These are phyloP conservation scores for Ictalurus furcatus DNA, from an alignment of 2,113 vertebrate genomes.

Conservation along the genomic window DNA sequence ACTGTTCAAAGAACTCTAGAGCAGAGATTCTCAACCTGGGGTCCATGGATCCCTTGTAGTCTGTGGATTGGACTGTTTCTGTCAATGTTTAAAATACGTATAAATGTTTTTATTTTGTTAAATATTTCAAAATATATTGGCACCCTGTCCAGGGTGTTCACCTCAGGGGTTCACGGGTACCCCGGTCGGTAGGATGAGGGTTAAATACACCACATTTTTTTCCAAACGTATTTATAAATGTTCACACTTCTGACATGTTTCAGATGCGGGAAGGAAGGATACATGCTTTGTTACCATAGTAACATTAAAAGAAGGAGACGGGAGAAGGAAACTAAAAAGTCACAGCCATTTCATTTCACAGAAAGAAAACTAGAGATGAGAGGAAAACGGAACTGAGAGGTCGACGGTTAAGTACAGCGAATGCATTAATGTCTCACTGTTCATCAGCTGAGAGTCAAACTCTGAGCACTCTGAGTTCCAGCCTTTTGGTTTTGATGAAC, in stretches of 20 bases:
- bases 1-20: too few relatives aligned
- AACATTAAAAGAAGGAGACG: neutral
- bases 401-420: neutral
- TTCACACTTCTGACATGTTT: slow-evolving; percentile 4
- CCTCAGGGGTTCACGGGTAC: too few relatives aligned
- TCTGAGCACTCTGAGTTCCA: neutral
- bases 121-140: too few relatives aligned
- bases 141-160: too few relatives aligned
- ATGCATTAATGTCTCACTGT: neutral
- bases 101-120: too few relatives aligned
- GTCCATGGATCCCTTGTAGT: too few relatives aligned
- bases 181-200: too few relatives aligned
- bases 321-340: neutral
- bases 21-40: too few relatives aligned
- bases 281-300: neutral
- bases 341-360: neutral
- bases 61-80: too few relatives aligned
- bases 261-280: neutral
- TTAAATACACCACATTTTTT: neutral
- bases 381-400: neutral
- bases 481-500: neutral
- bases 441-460: neutral
- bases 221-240: neutral
- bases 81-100: too few relatives aligned
- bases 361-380: neutral